phyloP scores from a whole-genome alignment of 2,113 vertebrate species.

The Aegotheles bennettii region DNA sequence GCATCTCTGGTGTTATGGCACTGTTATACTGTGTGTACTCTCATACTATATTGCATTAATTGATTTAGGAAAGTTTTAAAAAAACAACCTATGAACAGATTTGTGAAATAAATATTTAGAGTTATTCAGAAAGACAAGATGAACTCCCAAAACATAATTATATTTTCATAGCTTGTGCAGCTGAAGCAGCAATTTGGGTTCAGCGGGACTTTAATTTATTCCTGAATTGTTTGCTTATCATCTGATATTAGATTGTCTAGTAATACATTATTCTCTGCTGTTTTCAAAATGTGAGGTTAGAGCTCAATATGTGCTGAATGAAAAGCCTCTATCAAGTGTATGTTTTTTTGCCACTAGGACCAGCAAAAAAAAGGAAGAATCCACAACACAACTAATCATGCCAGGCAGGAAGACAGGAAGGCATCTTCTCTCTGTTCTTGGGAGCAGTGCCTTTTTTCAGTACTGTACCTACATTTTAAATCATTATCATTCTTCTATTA shows the following conservation, averaged over 20 bases:
- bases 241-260: not conserved
- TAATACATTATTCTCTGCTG: not conserved
- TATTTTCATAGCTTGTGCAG: constrained; percentile 7
- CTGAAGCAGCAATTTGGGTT: constrained; percentile 13
- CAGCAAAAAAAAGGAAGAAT: not conserved
- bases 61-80: not conserved
- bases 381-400: not conserved
- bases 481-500: not conserved
- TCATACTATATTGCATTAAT: not conserved
- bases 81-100: not conserved
- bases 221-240: constrained; percentile 17
- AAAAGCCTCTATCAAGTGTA: not conserved
- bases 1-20: not conserved
- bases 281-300: not conserved
- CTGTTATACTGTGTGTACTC: not conserved
- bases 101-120: not conserved
- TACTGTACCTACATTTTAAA: not conserved
- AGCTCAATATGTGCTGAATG: not conserved
- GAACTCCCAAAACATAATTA: not conserved
- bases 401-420: not conserved
- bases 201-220: constrained; percentile 18
- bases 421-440: not conserved
- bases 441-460: not conserved
- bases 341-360: not conserved
- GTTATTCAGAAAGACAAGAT: not conserved